These are phyloP conservation scores for Chiridota heheva DNA, from an alignment of 35 echinoderm and acorn worm species.

Conservation along the genomic window DNA sequence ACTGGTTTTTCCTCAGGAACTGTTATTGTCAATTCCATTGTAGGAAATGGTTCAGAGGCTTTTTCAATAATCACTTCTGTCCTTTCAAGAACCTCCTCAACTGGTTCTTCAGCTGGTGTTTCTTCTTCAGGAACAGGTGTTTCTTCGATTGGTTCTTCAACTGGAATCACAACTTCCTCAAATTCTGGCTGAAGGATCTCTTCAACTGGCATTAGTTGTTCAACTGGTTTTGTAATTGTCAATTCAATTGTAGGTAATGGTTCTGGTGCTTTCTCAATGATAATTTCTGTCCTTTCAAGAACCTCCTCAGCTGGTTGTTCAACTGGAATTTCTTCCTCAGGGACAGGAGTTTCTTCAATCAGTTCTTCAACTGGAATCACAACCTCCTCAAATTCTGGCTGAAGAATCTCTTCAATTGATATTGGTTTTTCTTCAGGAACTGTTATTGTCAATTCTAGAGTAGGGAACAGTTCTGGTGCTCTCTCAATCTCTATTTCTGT, in stretches of 20 bases:
- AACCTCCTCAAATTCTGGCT: constrained; percentile 41
- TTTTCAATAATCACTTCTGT: constrained; percentile 63
- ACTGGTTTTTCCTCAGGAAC: neutral
- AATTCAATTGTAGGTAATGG: neutral
- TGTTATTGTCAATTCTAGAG: neutral
- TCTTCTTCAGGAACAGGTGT: neutral
- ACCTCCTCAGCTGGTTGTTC: constrained; percentile 34
- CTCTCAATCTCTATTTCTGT: constrained; percentile 29
- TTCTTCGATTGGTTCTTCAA: neutral
- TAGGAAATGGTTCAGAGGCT: constrained; percentile 43
- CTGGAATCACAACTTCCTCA: neutral
- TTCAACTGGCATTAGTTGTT: constrained; percentile 33
- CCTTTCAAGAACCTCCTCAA: constrained; percentile 23
- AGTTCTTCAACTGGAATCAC: constrained; percentile 39
- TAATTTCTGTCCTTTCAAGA: constrained; percentile 16
- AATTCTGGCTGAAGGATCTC: neutral
- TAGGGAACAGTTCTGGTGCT: neutral
- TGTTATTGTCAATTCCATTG: neutral
- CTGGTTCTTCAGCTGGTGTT: constrained; percentile 17
- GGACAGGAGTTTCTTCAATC: neutral
- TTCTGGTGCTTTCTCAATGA: constrained; percentile 23
- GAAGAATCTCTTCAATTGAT: constrained; percentile 3
- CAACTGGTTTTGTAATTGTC: neutral
- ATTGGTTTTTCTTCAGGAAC: constrained; percentile 30
- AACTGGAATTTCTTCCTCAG: constrained; percentile 10